phyloP scores from a whole-genome alignment of 2,113 vertebrate species.

The Cyprinodon brontotheroides region DNA sequence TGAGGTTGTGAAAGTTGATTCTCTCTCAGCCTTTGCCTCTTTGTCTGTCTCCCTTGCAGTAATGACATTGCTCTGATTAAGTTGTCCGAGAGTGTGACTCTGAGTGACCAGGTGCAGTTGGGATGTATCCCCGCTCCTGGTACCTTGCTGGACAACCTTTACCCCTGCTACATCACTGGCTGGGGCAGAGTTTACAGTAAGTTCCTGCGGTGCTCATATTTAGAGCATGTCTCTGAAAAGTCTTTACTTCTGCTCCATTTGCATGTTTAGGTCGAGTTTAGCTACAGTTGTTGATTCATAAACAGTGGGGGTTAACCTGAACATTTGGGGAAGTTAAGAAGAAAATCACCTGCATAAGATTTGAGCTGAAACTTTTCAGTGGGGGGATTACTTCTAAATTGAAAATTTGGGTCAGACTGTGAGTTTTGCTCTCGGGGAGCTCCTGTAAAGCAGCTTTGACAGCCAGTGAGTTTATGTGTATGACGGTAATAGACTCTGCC shows the following conservation, averaged over 20 bases:
- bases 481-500: conserved; percentile 48
- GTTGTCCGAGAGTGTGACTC: conserved; percentile 76
- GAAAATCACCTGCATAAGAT: conserved; percentile 40
- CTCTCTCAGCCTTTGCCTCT: conserved; percentile 4
- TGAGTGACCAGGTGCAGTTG: conserved; percentile 75
- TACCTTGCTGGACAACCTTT: conserved; percentile 72
- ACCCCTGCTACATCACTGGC: conserved; percentile 82
- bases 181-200: conserved; percentile 83
- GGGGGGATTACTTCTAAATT: conserved; percentile 54
- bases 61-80: conserved; percentile 83
- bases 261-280: neutral
- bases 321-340: conserved; percentile 29
- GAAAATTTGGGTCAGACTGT: conserved; percentile 51
- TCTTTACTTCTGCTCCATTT: conserved; percentile 3
- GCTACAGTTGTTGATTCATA: conserved; percentile 13
- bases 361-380: conserved; percentile 24
- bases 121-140: conserved; percentile 76
- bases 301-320: conserved; percentile 3
- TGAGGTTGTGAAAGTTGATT: conserved; percentile 3
- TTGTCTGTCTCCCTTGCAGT: conserved; percentile 51
- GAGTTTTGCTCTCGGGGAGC: conserved; percentile 30
- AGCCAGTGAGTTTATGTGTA: conserved; percentile 50
- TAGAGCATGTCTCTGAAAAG: neutral
- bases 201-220: conserved; percentile 18
- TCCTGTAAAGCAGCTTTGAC: conserved; percentile 52